Percentiles rank a stretch among this genome's conserved stretches.
Conservation (phyloP, 2,113 vertebrate genomes). For the Macheiramphus alcinus region DNA sequence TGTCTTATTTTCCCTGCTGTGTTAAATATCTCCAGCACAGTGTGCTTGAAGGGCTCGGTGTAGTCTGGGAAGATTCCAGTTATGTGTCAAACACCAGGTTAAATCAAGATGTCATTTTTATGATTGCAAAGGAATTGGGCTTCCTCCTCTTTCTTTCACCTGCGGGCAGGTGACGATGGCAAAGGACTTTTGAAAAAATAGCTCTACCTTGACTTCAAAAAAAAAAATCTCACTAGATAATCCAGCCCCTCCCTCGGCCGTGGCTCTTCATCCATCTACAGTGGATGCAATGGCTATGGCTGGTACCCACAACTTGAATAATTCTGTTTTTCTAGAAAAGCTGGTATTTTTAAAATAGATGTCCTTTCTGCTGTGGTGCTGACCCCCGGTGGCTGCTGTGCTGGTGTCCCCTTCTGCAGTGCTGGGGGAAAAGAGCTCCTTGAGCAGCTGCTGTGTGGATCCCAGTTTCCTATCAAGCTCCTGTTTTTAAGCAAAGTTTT, state of each 20-base stretch:
- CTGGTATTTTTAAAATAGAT: accelerated
- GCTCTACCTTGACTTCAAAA: background rate
- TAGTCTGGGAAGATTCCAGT: background rate
- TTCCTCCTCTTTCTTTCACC: background rate
- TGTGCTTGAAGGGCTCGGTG: background rate
- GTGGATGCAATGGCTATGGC: accelerated
- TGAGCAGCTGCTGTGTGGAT: background rate
- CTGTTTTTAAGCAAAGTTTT: background rate
- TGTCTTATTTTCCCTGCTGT: background rate
- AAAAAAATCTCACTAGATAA: background rate
- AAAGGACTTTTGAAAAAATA: background rate
- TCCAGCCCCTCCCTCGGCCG: background rate
- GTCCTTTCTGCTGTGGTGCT: background rate
- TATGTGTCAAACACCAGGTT: background rate
- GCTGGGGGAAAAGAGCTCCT: background rate
- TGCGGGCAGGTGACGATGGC: accelerated
- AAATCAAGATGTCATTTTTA: background rate
- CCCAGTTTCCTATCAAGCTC: accelerated
- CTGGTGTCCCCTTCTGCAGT: background rate
- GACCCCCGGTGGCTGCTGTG: background rate
- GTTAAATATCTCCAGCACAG: background rate
- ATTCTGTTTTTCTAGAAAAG: background rate
- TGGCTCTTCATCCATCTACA: accelerated
- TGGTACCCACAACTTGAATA: accelerated
- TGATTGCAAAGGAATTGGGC: background rate